A percentile compares a stretch with the other conserved stretches of the same genome.
These are phyloP conservation scores for Microplitis mediator DNA, from an alignment of 1,140 invertebrate species.

Conservation along the genomic window DNA sequence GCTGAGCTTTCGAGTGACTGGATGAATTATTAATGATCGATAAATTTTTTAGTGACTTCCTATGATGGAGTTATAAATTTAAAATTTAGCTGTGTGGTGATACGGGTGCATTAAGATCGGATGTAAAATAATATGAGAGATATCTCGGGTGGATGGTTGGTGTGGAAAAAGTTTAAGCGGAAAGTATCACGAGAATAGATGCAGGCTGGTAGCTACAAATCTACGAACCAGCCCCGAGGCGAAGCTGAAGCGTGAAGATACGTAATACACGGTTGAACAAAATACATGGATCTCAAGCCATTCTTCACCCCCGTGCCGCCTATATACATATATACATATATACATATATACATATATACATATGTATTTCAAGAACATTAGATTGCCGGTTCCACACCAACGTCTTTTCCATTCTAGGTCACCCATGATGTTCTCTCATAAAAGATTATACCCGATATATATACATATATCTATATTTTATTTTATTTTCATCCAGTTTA, in stretches of 20 bases:
- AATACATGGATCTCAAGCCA: slow-evolving; percentile 6
- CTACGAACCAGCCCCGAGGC: slow-evolving; percentile 46
- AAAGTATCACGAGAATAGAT: slow-evolving; percentile 6
- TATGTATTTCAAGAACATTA: slow-evolving; percentile 16
- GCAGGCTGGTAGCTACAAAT: slow-evolving; percentile 55
- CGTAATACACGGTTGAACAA: slow-evolving; percentile 28
- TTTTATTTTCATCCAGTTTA: neutral
- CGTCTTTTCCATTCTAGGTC: neutral
- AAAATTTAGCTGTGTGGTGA: too few relatives aligned
- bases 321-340: neutral
- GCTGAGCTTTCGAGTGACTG: too few relatives aligned
- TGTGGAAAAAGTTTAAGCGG: neutral
- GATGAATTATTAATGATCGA: too few relatives aligned
- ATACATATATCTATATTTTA: neutral
- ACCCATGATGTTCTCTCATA: neutral
- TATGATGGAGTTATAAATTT: too few relatives aligned
- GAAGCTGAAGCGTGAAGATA: slow-evolving; percentile 47
- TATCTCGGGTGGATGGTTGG: neutral
- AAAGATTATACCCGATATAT: neutral
- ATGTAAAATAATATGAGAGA: neutral
- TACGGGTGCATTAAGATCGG: too few relatives aligned
- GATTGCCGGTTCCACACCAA: neutral
- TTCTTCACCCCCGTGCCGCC: neutral
- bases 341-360: slow-evolving; percentile 8
- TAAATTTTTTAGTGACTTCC: too few relatives aligned